phyloP scores from a whole-genome alignment of 2,113 vertebrate genomes.

The Centropus bengalensis region DNA sequence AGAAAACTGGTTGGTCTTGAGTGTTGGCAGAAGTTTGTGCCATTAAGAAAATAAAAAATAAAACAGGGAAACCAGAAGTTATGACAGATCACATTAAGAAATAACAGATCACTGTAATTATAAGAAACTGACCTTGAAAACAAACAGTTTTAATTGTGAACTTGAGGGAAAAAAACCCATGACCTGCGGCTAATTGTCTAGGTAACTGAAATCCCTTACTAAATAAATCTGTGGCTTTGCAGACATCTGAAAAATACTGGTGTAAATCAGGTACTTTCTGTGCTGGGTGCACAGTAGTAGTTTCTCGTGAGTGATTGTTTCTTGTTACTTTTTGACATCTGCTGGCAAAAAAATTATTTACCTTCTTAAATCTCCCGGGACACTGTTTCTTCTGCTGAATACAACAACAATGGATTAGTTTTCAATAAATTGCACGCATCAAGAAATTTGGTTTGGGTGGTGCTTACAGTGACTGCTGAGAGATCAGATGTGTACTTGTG shows the following conservation, averaged over 20 bases:
- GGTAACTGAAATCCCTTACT: constrained; percentile 38
- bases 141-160: constrained; percentile 60
- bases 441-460: background rate
- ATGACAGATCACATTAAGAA: constrained; percentile 55
- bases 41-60: background rate
- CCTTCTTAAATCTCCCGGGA: constrained; percentile 38
- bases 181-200: constrained; percentile 63
- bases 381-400: constrained; percentile 14
- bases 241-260: constrained; percentile 33
- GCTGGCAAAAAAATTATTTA: constrained; percentile 61
- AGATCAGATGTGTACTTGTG: background rate
- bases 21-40: background rate
- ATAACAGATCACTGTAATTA: constrained; percentile 59
- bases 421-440: constrained; percentile 37
- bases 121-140: constrained; percentile 55
- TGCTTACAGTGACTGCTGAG: background rate
- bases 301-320: constrained; percentile 55
- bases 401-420: constrained; percentile 22
- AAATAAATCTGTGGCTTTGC: constrained; percentile 63
- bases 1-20: background rate
- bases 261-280: background rate
- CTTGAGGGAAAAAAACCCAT: constrained; percentile 29
- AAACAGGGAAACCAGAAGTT: constrained; percentile 2
- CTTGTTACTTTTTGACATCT: constrained; percentile 65
- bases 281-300: background rate